Percentiles rank a stretch among this genome's conserved stretches.
Conservation (phyloP, 2,888 invertebrate genomes). For the Allophyes oxyacanthae region DNA sequence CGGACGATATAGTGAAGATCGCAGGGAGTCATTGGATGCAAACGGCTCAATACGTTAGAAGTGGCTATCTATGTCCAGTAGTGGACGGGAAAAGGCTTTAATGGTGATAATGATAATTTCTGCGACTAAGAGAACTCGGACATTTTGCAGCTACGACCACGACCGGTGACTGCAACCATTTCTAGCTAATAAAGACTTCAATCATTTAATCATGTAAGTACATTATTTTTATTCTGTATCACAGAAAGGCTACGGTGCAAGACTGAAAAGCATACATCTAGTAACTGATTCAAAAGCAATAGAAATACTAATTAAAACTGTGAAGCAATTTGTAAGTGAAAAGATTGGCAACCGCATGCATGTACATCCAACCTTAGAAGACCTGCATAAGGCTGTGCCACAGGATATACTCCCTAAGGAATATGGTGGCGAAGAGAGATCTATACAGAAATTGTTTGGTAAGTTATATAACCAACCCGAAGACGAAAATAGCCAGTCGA, state of each 20-base stretch:
- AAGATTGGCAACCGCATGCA: constrained; percentile 64
- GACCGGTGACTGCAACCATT: too few species aligned
- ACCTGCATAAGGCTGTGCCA: constrained; percentile 56
- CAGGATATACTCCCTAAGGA: constrained; percentile 62
- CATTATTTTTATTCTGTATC: neutral
- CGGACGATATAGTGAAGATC: too few species aligned
- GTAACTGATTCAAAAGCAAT: constrained; percentile 65
- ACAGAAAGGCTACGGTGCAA: constrained; percentile 67
- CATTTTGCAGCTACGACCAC: too few species aligned
- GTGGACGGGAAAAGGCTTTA: too few species aligned
- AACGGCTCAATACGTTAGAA: too few species aligned
- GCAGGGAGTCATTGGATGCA: too few species aligned
- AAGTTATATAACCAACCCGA: neutral
- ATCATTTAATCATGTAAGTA: too few species aligned
- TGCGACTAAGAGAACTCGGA: too few species aligned
- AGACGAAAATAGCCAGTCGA: too few species aligned
- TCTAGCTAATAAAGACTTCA: too few species aligned
- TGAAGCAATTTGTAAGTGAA: constrained; percentile 64
- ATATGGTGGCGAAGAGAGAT: constrained; percentile 62
- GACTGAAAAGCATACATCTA: constrained; percentile 62
- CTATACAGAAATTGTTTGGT: constrained; percentile 41
- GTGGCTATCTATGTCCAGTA: too few species aligned
- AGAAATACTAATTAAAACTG: constrained; percentile 59
- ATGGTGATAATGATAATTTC: too few species aligned
- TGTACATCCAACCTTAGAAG: constrained; percentile 54